phyloP scores from a whole-genome alignment of 2,113 vertebrate species.

The Heterocephalus glaber region DNA sequence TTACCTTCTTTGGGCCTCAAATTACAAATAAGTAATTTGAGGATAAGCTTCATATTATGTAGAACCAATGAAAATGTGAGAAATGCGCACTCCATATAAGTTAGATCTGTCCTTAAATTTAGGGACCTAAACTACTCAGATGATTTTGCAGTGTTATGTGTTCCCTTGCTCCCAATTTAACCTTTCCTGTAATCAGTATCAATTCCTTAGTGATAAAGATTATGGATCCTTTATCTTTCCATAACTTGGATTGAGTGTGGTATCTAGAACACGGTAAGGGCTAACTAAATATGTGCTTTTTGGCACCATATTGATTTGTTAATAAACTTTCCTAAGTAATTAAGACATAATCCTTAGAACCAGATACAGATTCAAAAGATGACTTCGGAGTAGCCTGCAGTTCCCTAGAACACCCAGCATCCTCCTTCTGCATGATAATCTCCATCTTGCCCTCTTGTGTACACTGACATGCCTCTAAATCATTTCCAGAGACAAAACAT shows the following conservation, averaged over 20 bases:
- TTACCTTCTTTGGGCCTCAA: neutral
- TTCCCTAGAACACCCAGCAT: neutral
- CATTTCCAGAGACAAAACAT: slow-evolving; percentile 10
- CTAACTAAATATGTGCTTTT: neutral
- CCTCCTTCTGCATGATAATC: neutral
- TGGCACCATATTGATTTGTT: neutral
- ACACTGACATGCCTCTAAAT: neutral
- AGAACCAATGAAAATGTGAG: neutral
- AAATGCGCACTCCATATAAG: neutral
- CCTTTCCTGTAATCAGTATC: neutral
- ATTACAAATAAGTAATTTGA: neutral
- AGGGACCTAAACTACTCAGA: neutral
- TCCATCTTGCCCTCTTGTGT: neutral
- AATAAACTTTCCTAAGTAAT: neutral
- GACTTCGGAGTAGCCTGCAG: neutral
- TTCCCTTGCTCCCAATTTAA: neutral
- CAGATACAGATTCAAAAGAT: neutral
- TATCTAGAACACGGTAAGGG: neutral
- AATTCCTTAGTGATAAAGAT: neutral
- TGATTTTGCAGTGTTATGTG: neutral
- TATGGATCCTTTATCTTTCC: neutral
- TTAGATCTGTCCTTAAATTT: neutral
- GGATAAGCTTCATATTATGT: neutral
- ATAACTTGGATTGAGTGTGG: neutral
- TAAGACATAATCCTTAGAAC: neutral